A percentile compares a stretch with the other conserved stretches of the same genome.
phyloP scores from a whole-genome alignment of 2,113 vertebrate species.

The Cyprinodon tularosa region DNA sequence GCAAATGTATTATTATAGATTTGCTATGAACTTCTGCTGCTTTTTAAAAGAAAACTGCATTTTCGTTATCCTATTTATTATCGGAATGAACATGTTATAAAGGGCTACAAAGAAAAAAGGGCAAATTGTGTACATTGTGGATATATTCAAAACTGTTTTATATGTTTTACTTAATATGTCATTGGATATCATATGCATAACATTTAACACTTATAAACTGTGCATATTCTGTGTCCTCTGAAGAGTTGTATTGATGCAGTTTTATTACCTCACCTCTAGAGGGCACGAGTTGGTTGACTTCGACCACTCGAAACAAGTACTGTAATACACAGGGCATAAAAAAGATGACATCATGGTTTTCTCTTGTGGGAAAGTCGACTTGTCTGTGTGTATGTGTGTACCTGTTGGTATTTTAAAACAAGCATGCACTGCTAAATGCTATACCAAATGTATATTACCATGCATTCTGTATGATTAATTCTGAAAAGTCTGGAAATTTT shows the following conservation, averaged over 20 bases:
- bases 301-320: constrained; percentile 39
- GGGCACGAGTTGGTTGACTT: constrained; percentile 66
- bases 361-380: constrained; percentile 62
- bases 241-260: constrained; percentile 22
- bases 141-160: not conserved
- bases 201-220: constrained; percentile 27
- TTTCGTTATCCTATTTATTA: not conserved
- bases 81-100: not conserved
- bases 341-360: constrained; percentile 79
- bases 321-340: constrained; percentile 62
- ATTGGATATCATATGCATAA: not conserved
- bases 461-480: constrained; percentile 56
- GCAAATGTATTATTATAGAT: not conserved
- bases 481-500: constrained; percentile 46
- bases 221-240: constrained; percentile 16
- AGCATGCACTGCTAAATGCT: constrained; percentile 47
- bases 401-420: constrained; percentile 43
- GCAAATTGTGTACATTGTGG: not conserved
- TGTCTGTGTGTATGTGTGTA: constrained; percentile 23
- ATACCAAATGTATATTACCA: constrained; percentile 52
- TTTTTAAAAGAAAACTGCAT: not conserved
- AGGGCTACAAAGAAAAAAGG: not conserved
- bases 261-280: constrained; percentile 53
- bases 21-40: not conserved
- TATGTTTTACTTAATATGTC: not conserved